A percentile compares a stretch with the other conserved stretches of the same genome.
Evolutionary conservation across 2,888 invertebrate species (phyloP).

Genomic region (Andricus curvator): DNA sequence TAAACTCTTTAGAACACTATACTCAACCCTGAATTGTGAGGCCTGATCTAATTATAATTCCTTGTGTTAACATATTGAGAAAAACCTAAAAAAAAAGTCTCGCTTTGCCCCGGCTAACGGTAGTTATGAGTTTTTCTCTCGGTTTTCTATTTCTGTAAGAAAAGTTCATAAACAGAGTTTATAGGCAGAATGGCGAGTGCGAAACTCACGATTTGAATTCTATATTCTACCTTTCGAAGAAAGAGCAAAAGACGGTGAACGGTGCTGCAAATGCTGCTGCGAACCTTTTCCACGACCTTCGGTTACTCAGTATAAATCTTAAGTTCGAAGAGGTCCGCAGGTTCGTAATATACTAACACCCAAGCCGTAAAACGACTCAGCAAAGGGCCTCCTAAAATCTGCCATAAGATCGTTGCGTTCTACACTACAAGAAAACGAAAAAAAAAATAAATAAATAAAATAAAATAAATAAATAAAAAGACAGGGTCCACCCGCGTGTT

Average conservation of each 20-base stretch:
- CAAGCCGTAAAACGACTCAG: conserved; percentile 45
- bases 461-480: background rate
- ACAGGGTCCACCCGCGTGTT: conserved; percentile 48
- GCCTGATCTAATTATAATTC: too few species aligned
- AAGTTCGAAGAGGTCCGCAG: conserved; percentile 32
- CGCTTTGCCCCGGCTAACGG: too few species aligned
- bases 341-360: background rate
- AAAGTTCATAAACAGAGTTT: background rate
- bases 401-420: background rate
- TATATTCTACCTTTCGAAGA: conserved; percentile 36
- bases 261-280: conserved; percentile 45
- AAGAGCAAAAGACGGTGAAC: conserved; percentile 33
- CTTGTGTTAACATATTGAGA: too few species aligned
- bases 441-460: background rate
- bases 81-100: too few species aligned
- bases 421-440: background rate
- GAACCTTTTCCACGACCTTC: conserved; percentile 64
- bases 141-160: background rate
- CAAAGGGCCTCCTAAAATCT: conserved; percentile 56
- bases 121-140: background rate
- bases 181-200: conserved; percentile 13
- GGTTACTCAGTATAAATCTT: conserved; percentile 56
- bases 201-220: conserved; percentile 27
- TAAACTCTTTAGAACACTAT: too few species aligned
- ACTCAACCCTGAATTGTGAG: too few species aligned